A percentile compares a stretch with the other conserved stretches of the same genome.
These are phyloP conservation scores for Drosophila pectinifera DNA, from an alignment of 1,140 invertebrate genomes.

Conservation along the genomic window DNA sequence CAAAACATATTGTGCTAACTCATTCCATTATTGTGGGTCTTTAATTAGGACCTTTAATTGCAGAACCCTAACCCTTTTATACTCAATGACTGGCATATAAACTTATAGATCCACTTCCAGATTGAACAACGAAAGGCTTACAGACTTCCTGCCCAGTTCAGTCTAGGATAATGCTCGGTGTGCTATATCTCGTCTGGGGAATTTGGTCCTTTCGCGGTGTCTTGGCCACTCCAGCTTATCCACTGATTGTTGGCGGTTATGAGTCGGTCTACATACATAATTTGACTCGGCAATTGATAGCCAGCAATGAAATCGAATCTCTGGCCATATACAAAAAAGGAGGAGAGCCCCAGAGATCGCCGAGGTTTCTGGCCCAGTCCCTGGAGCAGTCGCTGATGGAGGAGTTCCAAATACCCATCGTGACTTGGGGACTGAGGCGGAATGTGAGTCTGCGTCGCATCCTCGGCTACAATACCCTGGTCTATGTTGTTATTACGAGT, in stretches of 20 bases:
- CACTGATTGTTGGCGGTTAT: background rate
- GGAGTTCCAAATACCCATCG: constrained; percentile 37
- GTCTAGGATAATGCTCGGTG: constrained; percentile 19
- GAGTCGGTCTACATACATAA: constrained; percentile 15
- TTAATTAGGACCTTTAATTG: constrained; percentile 3
- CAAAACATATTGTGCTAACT: background rate
- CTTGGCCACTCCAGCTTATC: background rate
- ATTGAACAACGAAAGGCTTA: background rate
- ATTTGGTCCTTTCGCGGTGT: background rate
- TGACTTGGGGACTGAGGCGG: constrained; percentile 35
- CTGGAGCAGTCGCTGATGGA: constrained; percentile 46
- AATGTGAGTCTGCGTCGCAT: constrained; percentile 15
- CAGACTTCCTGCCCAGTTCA: background rate
- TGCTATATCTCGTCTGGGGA: constrained; percentile 11
- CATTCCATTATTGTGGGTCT: constrained; percentile 3
- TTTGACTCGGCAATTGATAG: constrained; percentile 17
- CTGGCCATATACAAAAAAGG: constrained; percentile 6
- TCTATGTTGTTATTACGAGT: constrained; percentile 35
- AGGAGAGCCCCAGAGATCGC: background rate
- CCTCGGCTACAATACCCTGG: constrained; percentile 30
- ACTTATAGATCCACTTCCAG: background rate
- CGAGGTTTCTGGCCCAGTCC: constrained; percentile 11
- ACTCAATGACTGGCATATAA: constrained; percentile 12
- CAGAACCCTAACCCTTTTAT: constrained; percentile 10
- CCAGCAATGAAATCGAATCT: constrained; percentile 6